A percentile compares a stretch with the other conserved stretches of the same genome.
phyloP scores from a whole-genome alignment of 2,888 invertebrate genomes.

The Drosophila paramelanica region DNA sequence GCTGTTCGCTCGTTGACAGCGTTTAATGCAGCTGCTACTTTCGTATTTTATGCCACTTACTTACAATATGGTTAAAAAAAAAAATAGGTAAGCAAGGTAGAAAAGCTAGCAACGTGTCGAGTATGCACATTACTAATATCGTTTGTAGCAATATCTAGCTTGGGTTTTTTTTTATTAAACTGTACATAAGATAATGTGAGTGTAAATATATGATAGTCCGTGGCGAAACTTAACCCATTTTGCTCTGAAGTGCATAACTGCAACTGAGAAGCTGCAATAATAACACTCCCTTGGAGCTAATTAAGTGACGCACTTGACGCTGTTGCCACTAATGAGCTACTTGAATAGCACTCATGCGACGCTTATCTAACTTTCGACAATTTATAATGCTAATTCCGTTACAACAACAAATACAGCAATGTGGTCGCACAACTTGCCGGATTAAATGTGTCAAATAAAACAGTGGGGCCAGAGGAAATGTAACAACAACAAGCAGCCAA shows the following conservation, averaged over 20 bases:
- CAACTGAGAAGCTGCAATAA: slow-evolving; percentile 10
- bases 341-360: slow-evolving; percentile 6
- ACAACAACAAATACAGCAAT: slow-evolving; percentile 30
- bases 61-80: not conserved
- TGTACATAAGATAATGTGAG: too few species aligned
- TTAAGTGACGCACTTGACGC: slow-evolving; percentile 56
- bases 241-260: not conserved
- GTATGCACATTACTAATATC: not conserved
- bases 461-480: slow-evolving; percentile 56
- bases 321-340: slow-evolving; percentile 49
- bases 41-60: not conserved
- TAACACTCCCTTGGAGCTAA: slow-evolving; percentile 46
- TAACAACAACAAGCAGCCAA: slow-evolving; percentile 48
- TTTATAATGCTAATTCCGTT: slow-evolving; percentile 70
- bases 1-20: not conserved
- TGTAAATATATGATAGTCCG: not conserved
- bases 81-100: not conserved
- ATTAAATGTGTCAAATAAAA: slow-evolving; percentile 50
- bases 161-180: too few species aligned
- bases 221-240: not conserved
- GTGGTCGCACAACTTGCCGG: slow-evolving; percentile 36
- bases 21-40: slow-evolving; percentile 3
- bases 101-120: too few species aligned
- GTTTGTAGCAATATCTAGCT: not conserved
- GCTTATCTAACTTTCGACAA: slow-evolving; percentile 56